Base-by-base conservation (phyloP, 2,113 vertebrate species). In the Nyctereutes procyonoides region DNA sequence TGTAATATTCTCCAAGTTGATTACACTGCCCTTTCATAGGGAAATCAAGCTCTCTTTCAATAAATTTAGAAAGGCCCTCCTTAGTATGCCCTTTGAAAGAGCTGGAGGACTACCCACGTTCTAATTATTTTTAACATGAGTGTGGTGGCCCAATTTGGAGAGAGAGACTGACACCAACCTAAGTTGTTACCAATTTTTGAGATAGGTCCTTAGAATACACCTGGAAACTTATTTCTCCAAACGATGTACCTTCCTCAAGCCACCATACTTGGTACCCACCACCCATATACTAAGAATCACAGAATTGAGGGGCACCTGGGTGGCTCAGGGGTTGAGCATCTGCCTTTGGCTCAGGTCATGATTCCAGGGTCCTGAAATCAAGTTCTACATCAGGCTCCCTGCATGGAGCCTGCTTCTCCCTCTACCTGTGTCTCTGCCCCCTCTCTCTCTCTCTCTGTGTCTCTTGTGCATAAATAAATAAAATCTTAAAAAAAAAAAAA, bases 121-220 rank as follows among this genome's bases (percentile, higher is more conserved):
- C 62, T 95, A 95, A 97, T 97, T 92, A 96, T 55, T 76, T 95
- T 93, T 92, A 94, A 87, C 65, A 86, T 0, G 0, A 32, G 2
- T 35, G 24, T 62, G n/a, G 80, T 94, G 90, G 38, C 30, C 30
- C 51, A 71, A 26, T 82, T 97, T 93, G 43, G 60, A 95, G 35
- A 62, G 56, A 92, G 0, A 0, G 32, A 24, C 48, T 62, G 26
- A 93, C 3, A 2, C 51, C 58, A 67, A 80, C 26, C 16, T 81
- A 69, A 93, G 30, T 91, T 76, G 35, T 80, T 43, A 82, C 48
- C 28, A 71, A 7, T 38, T 85, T 97, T 96, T 90, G 71, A 95
- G 65, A 67, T n/a, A 95, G 26, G 22, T 28, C 55, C 69, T 95
- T 92, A 92, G 82, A 90, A 35, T n/a, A 12, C 19, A 71, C 56